Evolutionary conservation across 2,113 vertebrate genomes (phyloP).

Genomic region (Crocuta crocuta): DNA sequence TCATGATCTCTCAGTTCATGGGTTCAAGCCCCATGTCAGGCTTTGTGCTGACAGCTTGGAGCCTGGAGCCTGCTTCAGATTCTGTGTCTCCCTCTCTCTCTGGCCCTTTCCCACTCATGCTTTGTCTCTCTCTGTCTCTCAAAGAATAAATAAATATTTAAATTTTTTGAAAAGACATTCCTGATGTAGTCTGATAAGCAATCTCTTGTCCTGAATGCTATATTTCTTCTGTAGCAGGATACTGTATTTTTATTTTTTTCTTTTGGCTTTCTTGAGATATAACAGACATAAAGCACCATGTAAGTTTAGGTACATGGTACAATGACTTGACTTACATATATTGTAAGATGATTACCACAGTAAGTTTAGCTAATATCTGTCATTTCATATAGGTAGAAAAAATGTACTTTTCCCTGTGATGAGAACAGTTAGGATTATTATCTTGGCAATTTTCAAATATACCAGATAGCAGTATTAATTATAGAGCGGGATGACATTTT

Average conservation of each 20-base stretch:
- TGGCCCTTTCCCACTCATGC: too few species aligned
- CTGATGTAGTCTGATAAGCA: background rate
- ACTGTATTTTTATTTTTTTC: background rate
- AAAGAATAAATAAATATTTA: too few species aligned
- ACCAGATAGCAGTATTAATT: background rate
- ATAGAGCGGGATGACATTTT: background rate
- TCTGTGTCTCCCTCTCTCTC: too few species aligned
- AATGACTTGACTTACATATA: background rate
- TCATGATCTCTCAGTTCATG: too few species aligned
- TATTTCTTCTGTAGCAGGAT: background rate
- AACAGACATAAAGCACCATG: background rate
- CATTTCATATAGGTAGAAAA: background rate
- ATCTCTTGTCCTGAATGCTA: background rate
- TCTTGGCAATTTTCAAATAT: background rate
- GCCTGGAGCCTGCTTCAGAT: too few species aligned
- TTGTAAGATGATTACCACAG: background rate
- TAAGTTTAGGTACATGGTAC: background rate
- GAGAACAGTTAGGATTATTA: background rate
- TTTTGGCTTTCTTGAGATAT: background rate
- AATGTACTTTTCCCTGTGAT: background rate
- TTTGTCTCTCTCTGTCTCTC: too few species aligned
- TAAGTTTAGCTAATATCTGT: background rate
- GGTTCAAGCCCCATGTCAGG: too few species aligned
- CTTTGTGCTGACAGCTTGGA: too few species aligned
- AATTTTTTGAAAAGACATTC: background rate